Evolutionary conservation across 2,113 vertebrate species (phyloP), one percentile per base, ranked within the genome.

Genomic region (Muscicapa adusta): DNA sequence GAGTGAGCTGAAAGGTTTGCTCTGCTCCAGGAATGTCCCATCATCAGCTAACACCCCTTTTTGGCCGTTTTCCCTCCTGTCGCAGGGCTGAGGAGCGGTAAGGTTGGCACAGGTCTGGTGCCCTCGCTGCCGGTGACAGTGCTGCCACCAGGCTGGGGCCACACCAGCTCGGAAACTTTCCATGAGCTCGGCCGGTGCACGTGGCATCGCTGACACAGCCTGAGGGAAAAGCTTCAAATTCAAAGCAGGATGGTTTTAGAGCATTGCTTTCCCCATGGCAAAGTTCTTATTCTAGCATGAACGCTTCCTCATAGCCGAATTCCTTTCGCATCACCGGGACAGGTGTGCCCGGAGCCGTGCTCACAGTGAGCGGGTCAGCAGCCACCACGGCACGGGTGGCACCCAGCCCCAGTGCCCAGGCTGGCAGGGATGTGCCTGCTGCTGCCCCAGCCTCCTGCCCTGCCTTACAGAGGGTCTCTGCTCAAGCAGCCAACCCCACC

Each of bases 61-160:
- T 18, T 0, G 1, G 17, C 72, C 62, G 17, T 78, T 83, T 83
- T 2, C 6, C 7, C 28, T 19, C 5, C 15, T 85, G 24, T 72
- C 0, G 0, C 18, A 40, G 36, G 24, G 11, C 40, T 79, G 28
- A 75, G 53, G 25, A 87, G 16, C 0, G 0, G 13, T 9, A 61
- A 6, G 9, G 18, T 43, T n/a, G 43, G 22, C 8, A 67, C 31
- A 51, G 26, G 26, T 51, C 34, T 33, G 23, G 29, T 72, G 62
- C 33, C 67, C 2, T 2, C 6, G 1, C 1, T 45, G 66, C 61
- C 5, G 3, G 54, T 51, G 71, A 36, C 71, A 62, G 43, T 6
- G 22, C 31, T 51, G 33, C 18, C 65, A 48, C 31, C 29, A 29
- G 58, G 38, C 53, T 48, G 45, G 8, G 10, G 11, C 60, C 33